Conservation (phyloP, 2,797 vertebrate species). For the Kryptolebias ocellatus region DNA sequence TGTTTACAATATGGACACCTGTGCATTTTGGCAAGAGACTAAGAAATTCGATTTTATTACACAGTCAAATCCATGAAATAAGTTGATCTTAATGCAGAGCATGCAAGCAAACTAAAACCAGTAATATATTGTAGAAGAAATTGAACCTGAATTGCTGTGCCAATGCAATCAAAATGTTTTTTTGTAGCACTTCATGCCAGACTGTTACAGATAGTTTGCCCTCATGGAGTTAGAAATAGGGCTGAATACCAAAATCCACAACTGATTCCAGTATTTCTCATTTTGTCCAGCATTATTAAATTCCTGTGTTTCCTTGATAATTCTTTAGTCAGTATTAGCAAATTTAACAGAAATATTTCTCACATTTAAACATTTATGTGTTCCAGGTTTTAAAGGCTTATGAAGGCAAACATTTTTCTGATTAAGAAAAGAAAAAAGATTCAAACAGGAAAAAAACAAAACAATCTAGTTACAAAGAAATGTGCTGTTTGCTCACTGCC, state of each 20-base stretch:
- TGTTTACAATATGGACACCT: constrained; percentile 32
- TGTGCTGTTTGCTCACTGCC: neutral
- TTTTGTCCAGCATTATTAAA: too few relatives aligned
- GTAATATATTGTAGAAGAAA: constrained; percentile 17
- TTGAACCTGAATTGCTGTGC: constrained; percentile 12
- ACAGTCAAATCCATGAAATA: constrained; percentile 24
- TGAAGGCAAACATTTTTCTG: neutral
- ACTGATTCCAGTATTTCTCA: neutral
- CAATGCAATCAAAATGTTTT: constrained; percentile 2
- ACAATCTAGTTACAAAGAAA: neutral
- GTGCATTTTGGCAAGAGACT: constrained; percentile 28
- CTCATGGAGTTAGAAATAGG: neutral
- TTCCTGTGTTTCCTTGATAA: neutral
- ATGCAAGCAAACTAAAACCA: constrained; percentile 15
- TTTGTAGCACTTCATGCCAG: neutral
- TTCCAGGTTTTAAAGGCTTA: neutral
- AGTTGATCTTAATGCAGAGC: constrained; percentile 11
- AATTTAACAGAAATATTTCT: too few relatives aligned
- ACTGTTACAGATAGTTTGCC: neutral
- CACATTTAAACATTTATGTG: too few relatives aligned
- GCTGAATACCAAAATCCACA: neutral
- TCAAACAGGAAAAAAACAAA: neutral
- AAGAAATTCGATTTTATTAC: constrained; percentile 27
- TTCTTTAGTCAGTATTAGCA: neutral
- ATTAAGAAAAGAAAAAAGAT: neutral